Evolutionary conservation across 2,888 invertebrate species (phyloP).

Genomic region (Cerceris rybyensis): DNA sequence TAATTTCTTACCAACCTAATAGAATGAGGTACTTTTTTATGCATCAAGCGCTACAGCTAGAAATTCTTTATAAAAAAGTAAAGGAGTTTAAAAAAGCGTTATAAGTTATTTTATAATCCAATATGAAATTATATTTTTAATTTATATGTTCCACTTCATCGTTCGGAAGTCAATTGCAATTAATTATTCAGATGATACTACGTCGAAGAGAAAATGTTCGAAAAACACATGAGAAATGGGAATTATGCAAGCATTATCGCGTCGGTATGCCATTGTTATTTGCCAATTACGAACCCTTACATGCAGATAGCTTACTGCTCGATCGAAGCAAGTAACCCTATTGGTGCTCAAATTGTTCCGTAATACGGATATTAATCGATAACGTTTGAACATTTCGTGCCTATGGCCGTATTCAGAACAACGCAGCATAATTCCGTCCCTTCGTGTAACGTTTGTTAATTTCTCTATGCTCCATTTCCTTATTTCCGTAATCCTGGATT

Average conservation of each 20-base stretch:
- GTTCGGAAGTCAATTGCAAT: not conserved
- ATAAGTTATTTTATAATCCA: too few relatives aligned
- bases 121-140: too few relatives aligned
- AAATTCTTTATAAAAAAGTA: too few relatives aligned
- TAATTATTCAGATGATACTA: not conserved
- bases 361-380: constrained; percentile 53
- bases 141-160: too few relatives aligned
- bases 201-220: not conserved
- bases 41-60: too few relatives aligned
- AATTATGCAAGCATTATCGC: constrained; percentile 30
- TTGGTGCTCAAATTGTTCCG: constrained; percentile 41
- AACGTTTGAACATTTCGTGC: constrained; percentile 35
- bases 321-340: constrained; percentile 45
- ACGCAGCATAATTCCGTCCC: constrained; percentile 4
- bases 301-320: constrained; percentile 38
- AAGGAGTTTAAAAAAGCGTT: too few relatives aligned
- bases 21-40: too few relatives aligned
- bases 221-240: not conserved
- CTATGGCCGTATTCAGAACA: constrained; percentile 36
- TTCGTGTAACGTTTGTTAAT: constrained; percentile 10
- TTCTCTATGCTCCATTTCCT: not conserved
- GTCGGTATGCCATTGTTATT: constrained; percentile 38
- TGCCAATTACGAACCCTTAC: constrained; percentile 43
- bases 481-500: too few relatives aligned
- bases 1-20: too few relatives aligned